Evolutionary conservation across 1,140 invertebrate genomes (phyloP).

Genomic region (Meloidogyne hapla): DNA sequence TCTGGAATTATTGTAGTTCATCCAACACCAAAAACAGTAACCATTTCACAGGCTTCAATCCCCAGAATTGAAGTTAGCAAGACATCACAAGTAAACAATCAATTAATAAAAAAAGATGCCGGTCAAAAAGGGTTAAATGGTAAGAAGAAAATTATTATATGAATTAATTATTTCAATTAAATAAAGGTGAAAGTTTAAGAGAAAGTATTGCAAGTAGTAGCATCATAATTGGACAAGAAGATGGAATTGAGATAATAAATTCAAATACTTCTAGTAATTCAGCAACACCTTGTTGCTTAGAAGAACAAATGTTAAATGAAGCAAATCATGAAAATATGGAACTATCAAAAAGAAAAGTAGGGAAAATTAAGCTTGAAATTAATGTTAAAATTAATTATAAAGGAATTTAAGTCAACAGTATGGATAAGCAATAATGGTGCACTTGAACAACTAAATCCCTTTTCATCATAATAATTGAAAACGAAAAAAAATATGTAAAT

Average conservation of each 20-base stretch:
- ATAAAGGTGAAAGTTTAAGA: neutral
- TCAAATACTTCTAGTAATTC: neutral
- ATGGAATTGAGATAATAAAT: neutral
- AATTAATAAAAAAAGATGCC: neutral
- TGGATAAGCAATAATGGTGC: neutral
- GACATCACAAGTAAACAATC: neutral
- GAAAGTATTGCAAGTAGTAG: neutral
- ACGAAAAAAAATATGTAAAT: no score
- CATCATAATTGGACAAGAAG: slow-evolving; percentile 1
- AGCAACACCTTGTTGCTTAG: neutral
- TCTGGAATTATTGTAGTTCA: neutral
- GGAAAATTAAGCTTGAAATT: neutral
- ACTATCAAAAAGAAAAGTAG: neutral
- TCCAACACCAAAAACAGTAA: neutral
- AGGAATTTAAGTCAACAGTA: neutral
- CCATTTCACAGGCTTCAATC: neutral
- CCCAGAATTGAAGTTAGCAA: neutral
- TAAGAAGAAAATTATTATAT: neutral
- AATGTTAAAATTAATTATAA: neutral
- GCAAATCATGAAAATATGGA: neutral
- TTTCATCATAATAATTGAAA: no score
- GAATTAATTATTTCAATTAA: neutral
- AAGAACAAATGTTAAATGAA: neutral
- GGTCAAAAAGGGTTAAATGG: neutral
- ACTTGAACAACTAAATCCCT: neutral